Base-by-base conservation (phyloP, 2,113 vertebrate genomes). In the Prochilodus magdalenae region DNA sequence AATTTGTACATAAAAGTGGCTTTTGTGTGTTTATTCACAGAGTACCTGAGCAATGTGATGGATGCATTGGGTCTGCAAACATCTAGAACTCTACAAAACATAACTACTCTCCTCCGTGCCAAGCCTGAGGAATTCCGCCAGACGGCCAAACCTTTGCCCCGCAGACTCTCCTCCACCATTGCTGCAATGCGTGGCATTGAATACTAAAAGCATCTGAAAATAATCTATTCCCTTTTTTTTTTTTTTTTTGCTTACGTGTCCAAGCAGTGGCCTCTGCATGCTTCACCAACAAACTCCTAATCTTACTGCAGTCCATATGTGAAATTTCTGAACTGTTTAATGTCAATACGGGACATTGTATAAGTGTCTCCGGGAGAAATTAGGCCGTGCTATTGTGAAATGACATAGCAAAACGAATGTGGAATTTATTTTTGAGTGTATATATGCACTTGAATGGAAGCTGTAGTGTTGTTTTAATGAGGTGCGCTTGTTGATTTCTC, bases 31-130 rank as follows among this genome's bases (percentile, higher is more conserved):
- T 33, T 59, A 67, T 82, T 83, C 73, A 0, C 91, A 99, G 98
- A 99, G 87, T 99, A 99, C 65, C 92, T 99, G 60, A 97, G 95
- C 85, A 99, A 99, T 0, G 98, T 99, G 88, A 98, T 99, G 98
- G 98, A 99, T 0, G 97, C 98, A 20, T 90, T 99, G 24, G 98
- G 98, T 62, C 95, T 99, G 30, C 98, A 98, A 92, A 96, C 97
- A 0, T 97, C 97, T 0, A 93, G 94, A 80, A 71, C 82, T 0
- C 94, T 99, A 60, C 97, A 97, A 84, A 94, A 92, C 57, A 94
- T 97, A 0, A 91, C 90, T 0, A 85, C 88, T 0, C 94, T 98
- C 49, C 78, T 99, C 83, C 97, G 97, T 89, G 90, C 94, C 83
- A 97, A 95, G 65, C 96, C 97, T 0, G 97, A 97, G 51, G 96